phyloP scores from a whole-genome alignment of 2,888 invertebrate species.

The Chymomyza fuscimana region DNA sequence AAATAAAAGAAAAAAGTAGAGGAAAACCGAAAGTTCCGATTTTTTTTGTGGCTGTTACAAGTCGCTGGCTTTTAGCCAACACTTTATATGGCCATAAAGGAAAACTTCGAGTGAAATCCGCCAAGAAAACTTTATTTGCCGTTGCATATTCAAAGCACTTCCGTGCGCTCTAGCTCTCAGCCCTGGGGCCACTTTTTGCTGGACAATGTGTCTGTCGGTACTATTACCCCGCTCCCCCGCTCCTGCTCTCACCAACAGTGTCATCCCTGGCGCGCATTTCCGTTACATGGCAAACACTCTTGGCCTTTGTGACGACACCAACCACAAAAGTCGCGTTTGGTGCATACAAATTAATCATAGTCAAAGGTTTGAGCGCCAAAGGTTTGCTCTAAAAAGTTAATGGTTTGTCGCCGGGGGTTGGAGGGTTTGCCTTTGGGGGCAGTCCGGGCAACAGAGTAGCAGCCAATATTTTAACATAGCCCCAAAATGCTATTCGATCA shows the following conservation, averaged over 20 bases:
- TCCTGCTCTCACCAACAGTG: conserved; percentile 1
- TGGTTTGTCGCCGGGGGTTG: conserved; percentile 26
- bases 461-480: neutral
- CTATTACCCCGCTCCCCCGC: neutral
- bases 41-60: conserved; percentile 45
- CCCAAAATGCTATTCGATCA: conserved; percentile 3
- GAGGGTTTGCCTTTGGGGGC: too few relatives aligned
- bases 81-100: conserved; percentile 36
- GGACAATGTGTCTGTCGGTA: conserved; percentile 38
- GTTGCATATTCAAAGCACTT: conserved; percentile 55
- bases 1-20: conserved; percentile 26
- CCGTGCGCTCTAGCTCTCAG: conserved; percentile 28
- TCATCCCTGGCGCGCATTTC: conserved; percentile 57
- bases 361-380: conserved; percentile 54
- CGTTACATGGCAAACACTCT: conserved; percentile 72
- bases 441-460: neutral
- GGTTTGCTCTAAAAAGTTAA: conserved; percentile 44
- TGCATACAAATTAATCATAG: conserved; percentile 69
- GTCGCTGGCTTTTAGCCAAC: conserved; percentile 64
- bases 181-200: neutral
- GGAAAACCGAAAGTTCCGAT: conserved; percentile 43
- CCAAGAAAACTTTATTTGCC: conserved; percentile 56
- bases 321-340: conserved; percentile 68
- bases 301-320: conserved; percentile 63
- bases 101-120: conserved; percentile 46